phyloP scores from a whole-genome alignment of 2,113 vertebrate genomes.

The Varanus komodoensis region DNA sequence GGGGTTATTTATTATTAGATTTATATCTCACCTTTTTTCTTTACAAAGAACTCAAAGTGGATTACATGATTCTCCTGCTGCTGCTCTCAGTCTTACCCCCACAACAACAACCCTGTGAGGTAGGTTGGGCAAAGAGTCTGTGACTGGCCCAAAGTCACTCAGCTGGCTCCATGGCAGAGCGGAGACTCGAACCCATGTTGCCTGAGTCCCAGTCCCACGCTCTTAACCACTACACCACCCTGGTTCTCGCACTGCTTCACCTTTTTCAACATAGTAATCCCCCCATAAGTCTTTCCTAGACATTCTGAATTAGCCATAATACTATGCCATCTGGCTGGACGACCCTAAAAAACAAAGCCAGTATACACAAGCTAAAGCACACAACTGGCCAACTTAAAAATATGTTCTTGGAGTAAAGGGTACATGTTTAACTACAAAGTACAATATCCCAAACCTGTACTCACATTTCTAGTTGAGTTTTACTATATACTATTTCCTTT shows the following conservation, averaged over 20 bases:
- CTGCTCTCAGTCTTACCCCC: too few species aligned
- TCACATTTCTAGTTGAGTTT: background rate
- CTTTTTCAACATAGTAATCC: conserved; percentile 34
- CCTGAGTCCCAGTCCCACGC: too few species aligned
- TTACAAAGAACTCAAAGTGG: too few species aligned
- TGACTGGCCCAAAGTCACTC: too few species aligned
- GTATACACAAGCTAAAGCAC: conserved; percentile 53
- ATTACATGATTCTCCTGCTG: too few species aligned
- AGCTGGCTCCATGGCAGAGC: too few species aligned
- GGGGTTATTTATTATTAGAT: too few species aligned
- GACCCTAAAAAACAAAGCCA: conserved; percentile 53
- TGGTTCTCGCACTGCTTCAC: conserved; percentile 9
- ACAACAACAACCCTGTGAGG: too few species aligned
- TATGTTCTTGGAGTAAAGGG: conserved; percentile 10
- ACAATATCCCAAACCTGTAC: background rate
- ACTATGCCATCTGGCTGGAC: conserved; percentile 59
- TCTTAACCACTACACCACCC: too few species aligned
- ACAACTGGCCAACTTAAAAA: conserved; percentile 11
- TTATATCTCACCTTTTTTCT: too few species aligned
- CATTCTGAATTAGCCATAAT: conserved; percentile 43
- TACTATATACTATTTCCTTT: background rate
- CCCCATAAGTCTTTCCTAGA: conserved; percentile 52
- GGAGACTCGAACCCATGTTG: too few species aligned
- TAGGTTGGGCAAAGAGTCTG: too few species aligned
- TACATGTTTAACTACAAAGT: background rate